phyloP scores from a whole-genome alignment of 2,888 invertebrate genomes.

The Mythimna loreyi region DNA sequence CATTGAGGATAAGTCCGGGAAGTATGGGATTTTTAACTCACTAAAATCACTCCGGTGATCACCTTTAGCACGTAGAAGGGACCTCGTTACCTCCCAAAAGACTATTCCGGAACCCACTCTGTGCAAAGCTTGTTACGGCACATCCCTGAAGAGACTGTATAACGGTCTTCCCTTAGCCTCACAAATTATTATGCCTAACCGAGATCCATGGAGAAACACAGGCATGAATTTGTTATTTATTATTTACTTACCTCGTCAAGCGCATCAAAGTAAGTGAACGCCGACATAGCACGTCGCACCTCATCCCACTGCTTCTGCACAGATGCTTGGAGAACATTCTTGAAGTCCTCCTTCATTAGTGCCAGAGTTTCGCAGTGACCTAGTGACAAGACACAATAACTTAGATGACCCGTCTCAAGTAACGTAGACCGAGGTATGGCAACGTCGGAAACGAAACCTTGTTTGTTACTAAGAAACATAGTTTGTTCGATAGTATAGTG shows the following conservation, averaged over 20 bases:
- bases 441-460: not conserved
- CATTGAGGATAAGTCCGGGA: too few relatives aligned
- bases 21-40: too few relatives aligned
- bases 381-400: constrained; percentile 52
- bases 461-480: constrained; percentile 70
- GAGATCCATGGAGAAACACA: too few relatives aligned
- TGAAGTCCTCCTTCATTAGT: constrained; percentile 92
- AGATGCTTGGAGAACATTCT: constrained; percentile 90
- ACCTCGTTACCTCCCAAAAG: too few relatives aligned
- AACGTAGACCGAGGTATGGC: constrained; percentile 2
- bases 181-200: too few relatives aligned
- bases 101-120: too few relatives aligned
- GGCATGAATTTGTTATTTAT: not conserved
- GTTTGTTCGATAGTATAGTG: constrained; percentile 64
- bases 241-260: constrained; percentile 87
- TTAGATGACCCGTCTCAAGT: constrained; percentile 1
- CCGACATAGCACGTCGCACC: constrained; percentile 90
- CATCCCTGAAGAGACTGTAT: too few relatives aligned
- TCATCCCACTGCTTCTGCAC: constrained; percentile 92
- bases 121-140: too few relatives aligned
- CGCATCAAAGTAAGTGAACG: constrained; percentile 92
- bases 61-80: too few relatives aligned
- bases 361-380: constrained; percentile 92
- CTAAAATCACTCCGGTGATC: too few relatives aligned
- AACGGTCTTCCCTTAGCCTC: too few relatives aligned